Evolutionary conservation across 2,113 vertebrate species (phyloP), one percentile per base, ranked within the genome.

Genomic region (Chloropsis hardwickii): DNA sequence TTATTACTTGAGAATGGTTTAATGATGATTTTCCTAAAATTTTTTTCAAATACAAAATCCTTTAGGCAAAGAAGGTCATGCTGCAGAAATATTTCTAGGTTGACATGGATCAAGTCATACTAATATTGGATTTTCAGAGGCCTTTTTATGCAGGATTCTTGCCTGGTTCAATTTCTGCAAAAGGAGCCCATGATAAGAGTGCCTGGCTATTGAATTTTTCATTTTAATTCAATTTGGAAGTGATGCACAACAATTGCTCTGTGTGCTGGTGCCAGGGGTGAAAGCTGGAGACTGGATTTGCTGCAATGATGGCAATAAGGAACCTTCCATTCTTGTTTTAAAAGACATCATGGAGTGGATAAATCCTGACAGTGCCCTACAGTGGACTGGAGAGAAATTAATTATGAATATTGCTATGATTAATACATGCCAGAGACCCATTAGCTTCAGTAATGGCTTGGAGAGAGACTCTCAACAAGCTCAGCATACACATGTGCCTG

Each of bases 351-450:
- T 4, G 21, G 66, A 58, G 80, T 44, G 51, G 47, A 29, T 84
- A 87, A 89, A 71, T 45, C 28, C 54, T 72, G 39, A 24, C 66
- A 61, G 50, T 58, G 25, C 40, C 61, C 40, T 56, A 24, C n/a
- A 19, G 47, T 48, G 37, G 14, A 14, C 24, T 86, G 60, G 56
- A 56, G 42, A 78, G 61, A 60, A 69, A 77, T 88, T 73, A 64
- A 58, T 90, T 82, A 61, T 88, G 65, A 61, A 81, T 96, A 84
- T 86, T 90, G 40, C 44, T 79, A 16, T 92, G 83, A 78, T 87
- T 90, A 77, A 73, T 71, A 61, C 22, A 28, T 85, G 42, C 88
- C 74, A 88, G 81, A 93, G 33, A 89, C n/a, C 74, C 47, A 71
- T 79, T 82, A 87, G 50, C 50, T 81, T 54, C 83, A 72, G 40